Evolutionary conservation across 2,888 invertebrate genomes (phyloP), one percentile per base, ranked within the genome.

Genomic region (Dolomedes plantarius): DNA sequence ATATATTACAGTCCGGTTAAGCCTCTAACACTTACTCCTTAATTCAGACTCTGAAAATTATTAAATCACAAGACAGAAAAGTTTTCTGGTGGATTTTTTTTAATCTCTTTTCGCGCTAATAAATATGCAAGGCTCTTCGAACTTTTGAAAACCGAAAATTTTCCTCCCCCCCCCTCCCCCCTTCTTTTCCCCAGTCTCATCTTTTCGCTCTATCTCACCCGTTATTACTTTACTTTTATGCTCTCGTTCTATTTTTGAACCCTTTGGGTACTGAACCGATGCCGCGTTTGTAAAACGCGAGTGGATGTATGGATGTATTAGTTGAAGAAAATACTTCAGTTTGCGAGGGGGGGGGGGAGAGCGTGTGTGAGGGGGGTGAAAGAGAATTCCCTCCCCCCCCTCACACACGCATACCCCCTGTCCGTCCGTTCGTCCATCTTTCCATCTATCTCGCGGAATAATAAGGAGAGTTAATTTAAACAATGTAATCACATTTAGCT

Each of bases 401-500:
- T 46, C n/a, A n/a, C n/a, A n/a, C n/a, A n/a, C n/a, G n/a, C n/a
- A n/a, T n/a, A n/a, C 50, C 13, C 16, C 36, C 62, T 64, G 62
- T 77, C 71, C 31, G 19, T 78, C 56, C 56, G 23, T 56, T 56
- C 19, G 56, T 56, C 56, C 56, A 56, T 56, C 56, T 23, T 62
- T 46, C 82, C 69, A 77, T 83, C 83, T 72, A 68, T 85, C 83
- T 85, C 72, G 77, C 16, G 41, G 86, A 86, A 86, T 86, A 86
- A 86, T 86, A 86, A 80, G 86, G 80, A 80, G 86, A 86, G 86
- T 86, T 86, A 86, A 86, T 86, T 86, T 86, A 86, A 86, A 86
- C 86, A 86, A 86, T 86, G 86, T 86, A 86, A 86, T 86, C 86
- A 86, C 86, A 86, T 86, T 86, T 86, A 86, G 86, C 86, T 86